Evolutionary conservation across 2,888 invertebrate genomes (phyloP).

Genomic region (Caenorhabditis sp.): DNA sequence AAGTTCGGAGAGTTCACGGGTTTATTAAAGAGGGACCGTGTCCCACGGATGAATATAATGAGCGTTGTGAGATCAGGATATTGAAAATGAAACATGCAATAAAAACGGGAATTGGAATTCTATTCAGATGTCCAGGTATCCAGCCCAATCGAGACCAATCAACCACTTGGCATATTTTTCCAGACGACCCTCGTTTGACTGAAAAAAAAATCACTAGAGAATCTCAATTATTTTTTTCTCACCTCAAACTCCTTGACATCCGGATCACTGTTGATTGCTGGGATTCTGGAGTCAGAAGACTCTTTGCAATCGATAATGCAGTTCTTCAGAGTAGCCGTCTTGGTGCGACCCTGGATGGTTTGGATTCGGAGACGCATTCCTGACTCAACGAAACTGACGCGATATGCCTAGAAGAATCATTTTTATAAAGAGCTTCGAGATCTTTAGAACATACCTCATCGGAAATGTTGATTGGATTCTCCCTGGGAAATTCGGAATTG

Average conservation of each 20-base stretch:
- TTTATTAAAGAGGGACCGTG: slow-evolving; percentile 2
- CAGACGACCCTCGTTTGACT: slow-evolving; percentile 27
- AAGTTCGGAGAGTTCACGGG: slow-evolving; percentile 9
- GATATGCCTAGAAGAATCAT: slow-evolving; percentile 52
- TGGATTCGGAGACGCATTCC: slow-evolving; percentile 67
- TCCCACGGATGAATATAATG: background rate
- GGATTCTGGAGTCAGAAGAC: slow-evolving; percentile 60
- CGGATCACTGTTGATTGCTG: slow-evolving; percentile 20
- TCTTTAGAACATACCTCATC: slow-evolving; percentile 58
- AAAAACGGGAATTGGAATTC: background rate
- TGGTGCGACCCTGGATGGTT: slow-evolving; percentile 48
- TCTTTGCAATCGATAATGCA: slow-evolving; percentile 59
- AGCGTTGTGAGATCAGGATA: slow-evolving; percentile 6
- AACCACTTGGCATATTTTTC: slow-evolving; percentile 66
- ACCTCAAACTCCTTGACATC: slow-evolving; percentile 31
- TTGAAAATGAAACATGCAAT: slow-evolving; percentile 10
- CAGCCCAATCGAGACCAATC: slow-evolving; percentile 73
- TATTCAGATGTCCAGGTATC: slow-evolving; percentile 66
- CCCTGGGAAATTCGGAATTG: slow-evolving; percentile 22
- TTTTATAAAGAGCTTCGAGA: too few relatives aligned
- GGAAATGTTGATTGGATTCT: background rate
- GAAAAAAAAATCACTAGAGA: slow-evolving; percentile 7
- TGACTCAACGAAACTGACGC: slow-evolving; percentile 62
- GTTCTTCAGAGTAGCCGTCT: slow-evolving; percentile 39
- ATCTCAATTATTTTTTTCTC: background rate